Evolutionary conservation across 1,140 invertebrate genomes (phyloP).

Genomic region (Drosophila ogumai): DNA sequence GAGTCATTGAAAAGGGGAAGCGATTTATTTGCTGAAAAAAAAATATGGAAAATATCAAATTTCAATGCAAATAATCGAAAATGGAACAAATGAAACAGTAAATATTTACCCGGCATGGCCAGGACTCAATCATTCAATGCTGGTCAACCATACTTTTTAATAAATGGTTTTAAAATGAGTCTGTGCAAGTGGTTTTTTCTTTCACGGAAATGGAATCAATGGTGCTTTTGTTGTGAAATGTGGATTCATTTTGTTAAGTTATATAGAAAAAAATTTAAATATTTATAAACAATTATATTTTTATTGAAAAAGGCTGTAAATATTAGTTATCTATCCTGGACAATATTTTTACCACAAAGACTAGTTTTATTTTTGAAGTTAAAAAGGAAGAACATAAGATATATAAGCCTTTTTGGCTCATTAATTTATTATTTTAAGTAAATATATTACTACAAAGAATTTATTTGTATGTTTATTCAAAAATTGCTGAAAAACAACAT

Average conservation of each 20-base stretch:
- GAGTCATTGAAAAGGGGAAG: slow-evolving; percentile 1
- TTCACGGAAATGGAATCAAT: background rate
- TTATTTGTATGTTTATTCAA: background rate
- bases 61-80: slow-evolving; percentile 15
- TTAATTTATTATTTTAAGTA: too few species aligned
- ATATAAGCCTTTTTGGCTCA: too few species aligned
- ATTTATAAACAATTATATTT: background rate
- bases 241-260: background rate
- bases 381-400: too few species aligned
- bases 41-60: slow-evolving; percentile 21
- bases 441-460: too few species aligned
- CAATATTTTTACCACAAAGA: too few species aligned
- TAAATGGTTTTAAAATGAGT: background rate
- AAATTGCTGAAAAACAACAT: too few species aligned
- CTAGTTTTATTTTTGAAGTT: too few species aligned
- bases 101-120: slow-evolving; percentile 17
- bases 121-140: slow-evolving; percentile 3
- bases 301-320: too few species aligned
- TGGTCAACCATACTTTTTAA: background rate
- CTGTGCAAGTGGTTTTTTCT: background rate
- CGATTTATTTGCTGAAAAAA: slow-evolving; percentile 21
- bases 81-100: slow-evolving; percentile 9
- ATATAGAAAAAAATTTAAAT: background rate
- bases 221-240: background rate
- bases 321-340: too few species aligned